These are phyloP conservation scores for Lucinisca nassula DNA, from an alignment of 2,888 invertebrate genomes.

Conservation along the genomic window DNA sequence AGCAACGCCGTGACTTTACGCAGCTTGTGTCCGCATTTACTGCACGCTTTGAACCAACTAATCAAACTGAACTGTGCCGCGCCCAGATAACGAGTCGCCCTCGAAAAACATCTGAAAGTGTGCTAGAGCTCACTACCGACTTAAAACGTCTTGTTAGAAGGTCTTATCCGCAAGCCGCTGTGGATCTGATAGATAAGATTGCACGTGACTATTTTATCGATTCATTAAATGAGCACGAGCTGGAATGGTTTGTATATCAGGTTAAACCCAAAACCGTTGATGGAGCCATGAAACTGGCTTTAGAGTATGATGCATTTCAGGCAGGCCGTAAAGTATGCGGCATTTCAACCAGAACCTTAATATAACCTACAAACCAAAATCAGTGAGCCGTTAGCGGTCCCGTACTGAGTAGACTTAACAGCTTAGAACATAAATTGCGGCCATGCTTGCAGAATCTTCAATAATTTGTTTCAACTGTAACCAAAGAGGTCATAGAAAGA, in stretches of 20 bases:
- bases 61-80: slow-evolving; percentile 30
- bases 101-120: slow-evolving; percentile 15
- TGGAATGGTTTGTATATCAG: slow-evolving; percentile 13
- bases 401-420: not conserved
- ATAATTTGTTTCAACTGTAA: not conserved
- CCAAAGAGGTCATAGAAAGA: not conserved
- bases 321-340: not conserved
- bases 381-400: not conserved
- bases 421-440: not conserved
- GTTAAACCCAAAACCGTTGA: slow-evolving; percentile 4
- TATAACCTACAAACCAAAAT: not conserved
- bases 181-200: not conserved
- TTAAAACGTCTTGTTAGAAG: slow-evolving; percentile 9
- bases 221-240: not conserved
- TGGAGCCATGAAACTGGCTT: not conserved
- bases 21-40: slow-evolving; percentile 19
- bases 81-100: slow-evolving; percentile 2
- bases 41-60: slow-evolving; percentile 12
- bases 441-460: not conserved
- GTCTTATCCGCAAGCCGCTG: slow-evolving; percentile 14
- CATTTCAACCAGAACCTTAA: not conserved
- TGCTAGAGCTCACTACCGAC: slow-evolving; percentile 37
- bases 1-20: slow-evolving; percentile 3
- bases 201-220: not conserved
- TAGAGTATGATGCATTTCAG: slow-evolving; percentile 8